Conservation (phyloP, 1,140 invertebrate genomes). For the Patella vulgata region DNA sequence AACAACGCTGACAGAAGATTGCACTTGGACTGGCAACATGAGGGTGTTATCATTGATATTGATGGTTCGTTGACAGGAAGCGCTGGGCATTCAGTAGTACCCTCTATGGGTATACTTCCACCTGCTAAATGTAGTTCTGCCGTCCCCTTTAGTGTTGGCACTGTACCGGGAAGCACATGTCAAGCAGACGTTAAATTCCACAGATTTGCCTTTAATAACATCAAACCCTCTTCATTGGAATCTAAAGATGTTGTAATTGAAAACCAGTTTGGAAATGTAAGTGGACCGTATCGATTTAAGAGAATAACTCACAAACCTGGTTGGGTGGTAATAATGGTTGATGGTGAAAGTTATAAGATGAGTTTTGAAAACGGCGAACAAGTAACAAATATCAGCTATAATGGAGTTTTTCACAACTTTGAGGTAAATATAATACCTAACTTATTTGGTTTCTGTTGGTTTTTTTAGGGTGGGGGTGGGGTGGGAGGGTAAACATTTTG, state of each 20-base stretch:
- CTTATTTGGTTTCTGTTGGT: neutral
- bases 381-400: constrained; percentile 52
- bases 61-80: constrained; percentile 48
- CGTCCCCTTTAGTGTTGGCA: constrained; percentile 11
- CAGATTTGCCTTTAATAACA: constrained; percentile 55
- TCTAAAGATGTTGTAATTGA: constrained; percentile 43
- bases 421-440: constrained; percentile 36
- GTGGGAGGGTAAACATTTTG: too few relatives aligned
- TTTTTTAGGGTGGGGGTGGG: too few relatives aligned
- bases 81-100: constrained; percentile 22
- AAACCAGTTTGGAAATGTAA: constrained; percentile 37
- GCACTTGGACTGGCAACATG: constrained; percentile 43
- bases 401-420: constrained; percentile 45
- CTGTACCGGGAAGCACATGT: constrained; percentile 36
- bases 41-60: constrained; percentile 42
- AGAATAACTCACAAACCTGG: constrained; percentile 47
- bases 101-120: constrained; percentile 38
- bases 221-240: constrained; percentile 37
- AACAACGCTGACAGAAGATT: constrained; percentile 32
- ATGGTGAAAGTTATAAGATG: constrained; percentile 36
- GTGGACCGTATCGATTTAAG: constrained; percentile 35
- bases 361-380: constrained; percentile 42
- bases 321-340: constrained; percentile 42
- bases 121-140: constrained; percentile 15
- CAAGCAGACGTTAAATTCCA: constrained; percentile 40